A percentile compares a stretch with the other conserved stretches of the same genome.
Evolutionary conservation across 1,140 invertebrate species (phyloP).

Genomic region (Euura saliciscinereae): DNA sequence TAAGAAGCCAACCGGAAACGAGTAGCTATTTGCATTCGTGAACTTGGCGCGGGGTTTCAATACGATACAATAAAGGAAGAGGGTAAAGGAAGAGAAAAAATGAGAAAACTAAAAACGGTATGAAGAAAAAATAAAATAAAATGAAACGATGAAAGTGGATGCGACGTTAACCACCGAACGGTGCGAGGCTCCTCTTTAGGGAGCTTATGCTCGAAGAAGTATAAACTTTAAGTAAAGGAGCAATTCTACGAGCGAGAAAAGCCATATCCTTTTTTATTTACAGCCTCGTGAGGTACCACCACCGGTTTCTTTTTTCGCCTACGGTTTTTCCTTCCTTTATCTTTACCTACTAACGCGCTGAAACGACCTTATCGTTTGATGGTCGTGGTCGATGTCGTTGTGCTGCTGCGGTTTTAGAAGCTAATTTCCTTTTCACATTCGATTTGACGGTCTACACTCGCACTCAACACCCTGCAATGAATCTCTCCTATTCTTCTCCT

Average conservation of each 20-base stretch:
- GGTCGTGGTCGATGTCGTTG: not conserved
- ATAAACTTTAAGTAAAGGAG: slow-evolving; percentile 39
- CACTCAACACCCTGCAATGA: slow-evolving; percentile 32
- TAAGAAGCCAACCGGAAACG: slow-evolving; percentile 43
- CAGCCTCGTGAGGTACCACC: not conserved
- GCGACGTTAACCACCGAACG: too few species aligned
- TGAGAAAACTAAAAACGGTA: not conserved
- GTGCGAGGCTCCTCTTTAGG: not conserved
- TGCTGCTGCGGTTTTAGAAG: slow-evolving; percentile 21
- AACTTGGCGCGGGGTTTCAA: not conserved
- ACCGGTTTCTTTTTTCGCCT: slow-evolving; percentile 5
- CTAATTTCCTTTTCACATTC: slow-evolving; percentile 54
- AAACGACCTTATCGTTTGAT: slow-evolving; percentile 9
- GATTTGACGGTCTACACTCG: slow-evolving; percentile 40
- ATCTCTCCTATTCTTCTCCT: slow-evolving; percentile 9
- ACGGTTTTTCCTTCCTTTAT: slow-evolving; percentile 9
- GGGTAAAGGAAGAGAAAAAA: not conserved
- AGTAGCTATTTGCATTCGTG: slow-evolving; percentile 50
- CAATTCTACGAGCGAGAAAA: not conserved
- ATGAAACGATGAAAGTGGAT: too few species aligned
- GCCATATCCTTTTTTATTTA: not conserved
- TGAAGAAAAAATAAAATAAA: not conserved
- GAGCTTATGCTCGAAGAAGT: slow-evolving; percentile 42
- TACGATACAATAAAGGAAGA: not conserved
- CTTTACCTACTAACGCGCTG: not conserved